Percentiles rank a stretch among this genome's conserved stretches.
phyloP scores from a whole-genome alignment of 2,797 vertebrate species.

The Glossophaga mutica region DNA sequence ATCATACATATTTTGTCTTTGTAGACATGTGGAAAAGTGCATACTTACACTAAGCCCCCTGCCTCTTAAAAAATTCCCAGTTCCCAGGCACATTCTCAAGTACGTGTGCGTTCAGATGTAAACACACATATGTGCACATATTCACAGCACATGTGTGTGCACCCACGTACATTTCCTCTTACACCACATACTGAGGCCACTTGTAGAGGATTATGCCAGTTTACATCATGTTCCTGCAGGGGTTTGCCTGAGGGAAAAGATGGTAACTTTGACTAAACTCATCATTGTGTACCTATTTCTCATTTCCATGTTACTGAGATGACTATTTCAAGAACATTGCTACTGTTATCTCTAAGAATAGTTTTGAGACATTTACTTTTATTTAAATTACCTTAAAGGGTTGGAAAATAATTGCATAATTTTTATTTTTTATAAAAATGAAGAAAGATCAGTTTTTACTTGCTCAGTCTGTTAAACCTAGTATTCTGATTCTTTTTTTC shows the following conservation, averaged over 20 bases:
- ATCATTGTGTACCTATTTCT: neutral
- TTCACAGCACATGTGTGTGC: neutral
- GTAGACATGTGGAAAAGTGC: neutral
- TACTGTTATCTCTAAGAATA: neutral
- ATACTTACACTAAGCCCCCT: neutral
- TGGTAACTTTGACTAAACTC: neutral
- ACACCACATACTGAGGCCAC: neutral
- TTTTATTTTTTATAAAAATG: neutral
- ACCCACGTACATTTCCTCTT: neutral
- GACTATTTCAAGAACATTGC: neutral
- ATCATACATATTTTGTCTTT: neutral
- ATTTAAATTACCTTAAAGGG: slow-evolving; percentile 14
- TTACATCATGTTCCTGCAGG: neutral
- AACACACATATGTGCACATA: neutral
- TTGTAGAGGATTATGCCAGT: neutral
- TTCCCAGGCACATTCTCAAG: neutral
- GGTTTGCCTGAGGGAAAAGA: slow-evolving; percentile 19
- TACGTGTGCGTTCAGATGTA: neutral
- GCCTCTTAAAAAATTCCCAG: too few species aligned
- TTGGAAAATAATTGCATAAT: slow-evolving; percentile 10
- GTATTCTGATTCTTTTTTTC: neutral
- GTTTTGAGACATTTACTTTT: slow-evolving; percentile 23
- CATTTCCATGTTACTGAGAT: neutral
- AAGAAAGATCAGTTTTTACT: neutral
- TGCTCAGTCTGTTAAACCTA: neutral